Evolutionary conservation across 2,888 invertebrate genomes (phyloP).

Genomic region (Trachelus troglodyta): DNA sequence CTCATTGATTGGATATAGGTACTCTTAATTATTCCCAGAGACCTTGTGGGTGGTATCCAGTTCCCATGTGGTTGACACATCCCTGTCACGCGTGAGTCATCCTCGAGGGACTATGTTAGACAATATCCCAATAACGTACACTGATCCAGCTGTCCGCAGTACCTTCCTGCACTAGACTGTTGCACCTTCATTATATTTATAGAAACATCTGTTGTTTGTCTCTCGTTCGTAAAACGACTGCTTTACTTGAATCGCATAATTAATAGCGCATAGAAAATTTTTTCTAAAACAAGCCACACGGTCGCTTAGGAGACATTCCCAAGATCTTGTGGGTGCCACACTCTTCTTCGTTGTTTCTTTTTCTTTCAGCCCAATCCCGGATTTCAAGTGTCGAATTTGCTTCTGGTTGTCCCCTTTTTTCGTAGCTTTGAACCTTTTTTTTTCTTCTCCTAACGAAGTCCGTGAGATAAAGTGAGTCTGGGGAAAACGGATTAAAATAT

Average conservation of each 20-base stretch:
- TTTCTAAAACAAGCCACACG: background rate
- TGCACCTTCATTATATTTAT: background rate
- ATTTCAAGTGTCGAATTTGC: background rate
- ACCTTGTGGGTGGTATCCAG: background rate
- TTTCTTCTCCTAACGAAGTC: background rate
- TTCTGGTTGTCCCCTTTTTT: background rate
- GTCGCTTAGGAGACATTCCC: background rate
- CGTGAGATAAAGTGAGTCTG: background rate
- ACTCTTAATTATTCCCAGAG: background rate
- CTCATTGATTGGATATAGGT: background rate
- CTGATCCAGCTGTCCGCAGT: background rate
- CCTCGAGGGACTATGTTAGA: background rate
- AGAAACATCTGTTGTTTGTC: background rate
- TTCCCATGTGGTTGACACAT: background rate
- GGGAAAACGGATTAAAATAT: background rate
- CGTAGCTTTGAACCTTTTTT: background rate
- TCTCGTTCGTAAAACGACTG: background rate
- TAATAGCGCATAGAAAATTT: background rate
- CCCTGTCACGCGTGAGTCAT: slow-evolving; percentile 2
- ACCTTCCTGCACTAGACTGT: background rate
- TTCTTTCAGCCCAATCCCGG: background rate
- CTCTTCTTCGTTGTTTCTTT: background rate
- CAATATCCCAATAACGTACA: background rate
- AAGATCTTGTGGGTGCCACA: background rate
- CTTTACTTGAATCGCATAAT: background rate